Conservation (phyloP, 2,113 vertebrate genomes). For the Martes martes region DNA sequence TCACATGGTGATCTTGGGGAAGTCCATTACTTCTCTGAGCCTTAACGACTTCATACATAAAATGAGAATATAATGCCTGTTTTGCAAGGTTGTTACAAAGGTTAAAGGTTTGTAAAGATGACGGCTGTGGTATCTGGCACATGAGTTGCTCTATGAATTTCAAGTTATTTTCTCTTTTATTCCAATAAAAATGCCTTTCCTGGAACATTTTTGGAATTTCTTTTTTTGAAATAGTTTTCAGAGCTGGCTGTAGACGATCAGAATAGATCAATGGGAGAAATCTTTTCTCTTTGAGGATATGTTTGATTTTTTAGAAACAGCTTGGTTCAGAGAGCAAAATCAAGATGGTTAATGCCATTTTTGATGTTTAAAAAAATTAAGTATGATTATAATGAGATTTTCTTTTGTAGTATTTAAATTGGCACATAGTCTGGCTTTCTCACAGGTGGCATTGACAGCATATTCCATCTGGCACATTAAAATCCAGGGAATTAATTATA, state of each 20-base stretch:
- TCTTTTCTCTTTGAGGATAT: not conserved
- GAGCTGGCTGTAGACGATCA: not conserved
- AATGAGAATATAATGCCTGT: not conserved
- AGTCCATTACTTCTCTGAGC: not conserved
- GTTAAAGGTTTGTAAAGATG: not conserved
- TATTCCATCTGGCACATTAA: not conserved
- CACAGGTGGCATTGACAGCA: not conserved
- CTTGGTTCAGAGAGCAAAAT: not conserved
- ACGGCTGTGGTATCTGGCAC: not conserved
- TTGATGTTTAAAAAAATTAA: not conserved
- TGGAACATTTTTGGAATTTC: not conserved
- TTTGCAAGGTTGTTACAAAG: not conserved
- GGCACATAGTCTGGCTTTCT: not conserved
- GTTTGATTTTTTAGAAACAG: constrained; percentile 7
- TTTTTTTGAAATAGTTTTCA: constrained; percentile 2
- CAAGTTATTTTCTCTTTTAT: not conserved
- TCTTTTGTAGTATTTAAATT: not conserved
- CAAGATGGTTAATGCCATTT: not conserved
- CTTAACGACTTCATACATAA: not conserved
- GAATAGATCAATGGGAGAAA: not conserved
- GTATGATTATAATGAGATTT: not conserved
- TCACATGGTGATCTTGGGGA: not conserved
- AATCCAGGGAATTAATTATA: constrained; percentile 18
- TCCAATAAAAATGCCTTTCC: not conserved
- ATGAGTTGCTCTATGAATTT: not conserved